These are phyloP conservation scores for Malacoctenus gilli DNA, from an alignment of 2,797 vertebrate genomes.

Conservation along the genomic window DNA sequence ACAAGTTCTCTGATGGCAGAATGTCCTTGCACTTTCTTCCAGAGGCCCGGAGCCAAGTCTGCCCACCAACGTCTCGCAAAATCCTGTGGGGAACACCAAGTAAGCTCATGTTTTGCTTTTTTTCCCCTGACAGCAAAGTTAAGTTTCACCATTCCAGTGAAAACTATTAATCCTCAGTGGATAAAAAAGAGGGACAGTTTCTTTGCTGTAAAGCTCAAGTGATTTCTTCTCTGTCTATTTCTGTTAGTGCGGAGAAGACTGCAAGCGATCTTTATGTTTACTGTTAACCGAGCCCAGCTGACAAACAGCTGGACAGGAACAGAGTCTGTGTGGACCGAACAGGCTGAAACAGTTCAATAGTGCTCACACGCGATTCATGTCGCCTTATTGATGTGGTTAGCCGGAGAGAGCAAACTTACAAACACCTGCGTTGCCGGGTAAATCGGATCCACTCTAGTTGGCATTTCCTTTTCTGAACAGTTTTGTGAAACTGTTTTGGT, in stretches of 20 bases:
- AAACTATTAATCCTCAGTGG: too few species aligned
- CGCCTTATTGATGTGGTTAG: not conserved
- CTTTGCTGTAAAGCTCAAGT: too few species aligned
- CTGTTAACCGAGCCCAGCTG: not conserved
- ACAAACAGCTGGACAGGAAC: not conserved
- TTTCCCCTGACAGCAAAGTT: too few species aligned
- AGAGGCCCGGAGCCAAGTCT: too few species aligned
- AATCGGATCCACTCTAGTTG: not conserved
- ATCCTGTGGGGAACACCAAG: too few species aligned
- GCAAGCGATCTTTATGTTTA: not conserved
- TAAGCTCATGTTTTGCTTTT: too few species aligned
- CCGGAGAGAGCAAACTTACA: not conserved
- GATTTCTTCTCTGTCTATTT: not conserved
- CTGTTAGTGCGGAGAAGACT: not conserved
- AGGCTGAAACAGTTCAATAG: not conserved
- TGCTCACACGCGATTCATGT: not conserved
- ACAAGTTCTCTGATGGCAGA: too few species aligned
- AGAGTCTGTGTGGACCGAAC: not conserved
- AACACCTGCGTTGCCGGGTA: not conserved
- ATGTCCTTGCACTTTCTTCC: too few species aligned
- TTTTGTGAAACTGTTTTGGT: not conserved
- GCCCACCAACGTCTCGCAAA: too few species aligned
- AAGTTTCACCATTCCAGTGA: too few species aligned
- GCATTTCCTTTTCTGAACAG: not conserved
- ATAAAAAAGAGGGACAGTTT: too few species aligned